A percentile compares a stretch with the other conserved stretches of the same genome.
These are phyloP conservation scores for Sapayoa aenigma DNA, from an alignment of 2,113 vertebrate species.

Conservation along the genomic window DNA sequence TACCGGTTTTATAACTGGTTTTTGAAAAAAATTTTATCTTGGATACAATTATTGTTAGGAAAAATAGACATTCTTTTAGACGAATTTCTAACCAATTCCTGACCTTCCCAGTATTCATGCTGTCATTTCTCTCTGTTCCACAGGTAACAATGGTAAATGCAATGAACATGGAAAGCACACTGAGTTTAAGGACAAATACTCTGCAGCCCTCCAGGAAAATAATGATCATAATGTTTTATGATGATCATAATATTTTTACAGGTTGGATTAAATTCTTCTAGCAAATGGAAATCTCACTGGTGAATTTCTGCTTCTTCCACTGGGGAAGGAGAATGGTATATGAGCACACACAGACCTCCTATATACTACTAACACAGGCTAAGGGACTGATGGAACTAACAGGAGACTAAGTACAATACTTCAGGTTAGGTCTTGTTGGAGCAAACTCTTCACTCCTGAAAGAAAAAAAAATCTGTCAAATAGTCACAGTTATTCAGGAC, in stretches of 20 bases:
- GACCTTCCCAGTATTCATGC: not conserved
- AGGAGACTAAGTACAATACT: conserved; percentile 44
- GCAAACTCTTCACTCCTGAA: conserved; percentile 9
- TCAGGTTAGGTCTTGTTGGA: conserved; percentile 30
- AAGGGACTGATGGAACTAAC: conserved; percentile 5
- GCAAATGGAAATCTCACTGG: not conserved
- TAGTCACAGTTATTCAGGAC: not conserved
- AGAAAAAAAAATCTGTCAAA: not conserved
- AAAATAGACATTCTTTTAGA: not conserved
- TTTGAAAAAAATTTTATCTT: not conserved
- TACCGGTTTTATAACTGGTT: not conserved
- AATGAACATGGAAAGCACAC: not conserved
- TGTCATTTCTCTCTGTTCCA: not conserved
- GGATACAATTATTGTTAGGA: not conserved
- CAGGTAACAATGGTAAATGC: not conserved
- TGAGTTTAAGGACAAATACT: not conserved
- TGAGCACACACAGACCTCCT: not conserved
- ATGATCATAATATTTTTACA: not conserved
- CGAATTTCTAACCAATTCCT: not conserved
- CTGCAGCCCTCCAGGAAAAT: not conserved
- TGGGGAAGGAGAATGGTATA: not conserved
- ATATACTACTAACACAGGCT: not conserved
- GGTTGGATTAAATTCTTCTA: not conserved
- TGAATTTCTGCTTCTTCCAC: not conserved
- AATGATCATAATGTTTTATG: not conserved